Evolutionary conservation across 2,797 vertebrate genomes (phyloP).

Genomic region (Siniperca obscura): DNA sequence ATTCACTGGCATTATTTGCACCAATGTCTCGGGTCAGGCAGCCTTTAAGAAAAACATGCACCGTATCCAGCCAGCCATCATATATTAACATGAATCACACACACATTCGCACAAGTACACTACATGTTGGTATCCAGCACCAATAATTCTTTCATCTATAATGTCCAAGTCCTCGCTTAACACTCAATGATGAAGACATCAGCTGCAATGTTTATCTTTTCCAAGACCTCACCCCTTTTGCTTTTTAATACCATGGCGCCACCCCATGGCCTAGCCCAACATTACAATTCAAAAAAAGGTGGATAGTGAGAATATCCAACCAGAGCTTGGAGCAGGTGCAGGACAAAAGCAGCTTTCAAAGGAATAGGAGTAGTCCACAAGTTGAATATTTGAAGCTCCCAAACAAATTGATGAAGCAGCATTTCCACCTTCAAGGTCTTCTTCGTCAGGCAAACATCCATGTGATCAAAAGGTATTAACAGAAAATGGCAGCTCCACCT

Average conservation of each 20-base stretch:
- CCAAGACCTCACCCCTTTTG: constrained; percentile 60
- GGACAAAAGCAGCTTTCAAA: neutral
- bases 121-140: neutral
- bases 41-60: neutral
- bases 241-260: constrained; percentile 53
- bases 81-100: neutral
- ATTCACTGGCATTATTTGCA: neutral
- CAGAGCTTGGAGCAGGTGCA: neutral
- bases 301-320: neutral
- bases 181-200: constrained; percentile 22
- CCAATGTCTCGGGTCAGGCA: neutral
- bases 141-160: neutral
- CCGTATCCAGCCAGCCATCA: neutral
- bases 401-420: neutral
- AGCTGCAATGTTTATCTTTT: constrained; percentile 40
- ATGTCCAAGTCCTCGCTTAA: neutral
- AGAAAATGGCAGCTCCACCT: neutral
- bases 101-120: neutral
- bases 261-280: constrained; percentile 37
- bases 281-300: constrained; percentile 28
- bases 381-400: neutral
- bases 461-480: neutral
- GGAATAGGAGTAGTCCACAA: neutral
- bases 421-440: neutral
- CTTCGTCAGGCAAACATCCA: neutral